These are phyloP conservation scores for Drosophila tani DNA, from an alignment of 1,140 invertebrate species.

Conservation along the genomic window DNA sequence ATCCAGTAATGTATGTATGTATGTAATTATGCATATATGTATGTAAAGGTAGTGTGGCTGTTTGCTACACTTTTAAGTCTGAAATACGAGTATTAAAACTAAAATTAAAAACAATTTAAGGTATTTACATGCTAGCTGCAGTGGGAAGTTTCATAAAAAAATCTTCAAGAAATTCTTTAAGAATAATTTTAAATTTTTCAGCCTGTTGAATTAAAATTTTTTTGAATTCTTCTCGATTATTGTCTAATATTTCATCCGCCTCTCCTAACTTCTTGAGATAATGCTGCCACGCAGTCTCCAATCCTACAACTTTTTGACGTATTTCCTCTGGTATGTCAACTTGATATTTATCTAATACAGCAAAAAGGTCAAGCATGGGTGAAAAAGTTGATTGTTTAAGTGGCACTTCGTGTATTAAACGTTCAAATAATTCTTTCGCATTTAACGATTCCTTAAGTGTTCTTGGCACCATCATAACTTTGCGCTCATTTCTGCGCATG, in stretches of 20 bases:
- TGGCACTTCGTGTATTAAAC: constrained; percentile 50
- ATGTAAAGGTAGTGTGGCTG: no score
- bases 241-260: constrained; percentile 65
- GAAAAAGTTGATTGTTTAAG: constrained; percentile 58
- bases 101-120: not conserved
- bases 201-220: constrained; percentile 53
- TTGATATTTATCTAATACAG: constrained; percentile 27
- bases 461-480: constrained; percentile 52
- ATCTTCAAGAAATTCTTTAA: constrained; percentile 66
- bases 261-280: constrained; percentile 64
- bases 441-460: constrained; percentile 56
- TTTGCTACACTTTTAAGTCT: no score
- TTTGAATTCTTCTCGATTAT: constrained; percentile 68
- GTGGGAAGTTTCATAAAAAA: constrained; percentile 61
- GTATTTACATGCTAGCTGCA: constrained; percentile 37
- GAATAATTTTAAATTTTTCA: constrained; percentile 61
- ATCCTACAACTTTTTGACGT: constrained; percentile 39
- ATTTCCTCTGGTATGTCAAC: constrained; percentile 17
- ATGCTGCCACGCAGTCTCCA: constrained; percentile 50
- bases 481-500: constrained; percentile 53
- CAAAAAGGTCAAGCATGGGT: constrained; percentile 51
- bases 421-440: constrained; percentile 55
- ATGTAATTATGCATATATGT: no score
- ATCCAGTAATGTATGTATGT: no score
- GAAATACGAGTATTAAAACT: no score